A percentile compares a stretch with the other conserved stretches of the same genome.
These are phyloP conservation scores for Troides oblongomaculatus DNA, from an alignment of 2,888 invertebrate genomes.

Conservation along the genomic window DNA sequence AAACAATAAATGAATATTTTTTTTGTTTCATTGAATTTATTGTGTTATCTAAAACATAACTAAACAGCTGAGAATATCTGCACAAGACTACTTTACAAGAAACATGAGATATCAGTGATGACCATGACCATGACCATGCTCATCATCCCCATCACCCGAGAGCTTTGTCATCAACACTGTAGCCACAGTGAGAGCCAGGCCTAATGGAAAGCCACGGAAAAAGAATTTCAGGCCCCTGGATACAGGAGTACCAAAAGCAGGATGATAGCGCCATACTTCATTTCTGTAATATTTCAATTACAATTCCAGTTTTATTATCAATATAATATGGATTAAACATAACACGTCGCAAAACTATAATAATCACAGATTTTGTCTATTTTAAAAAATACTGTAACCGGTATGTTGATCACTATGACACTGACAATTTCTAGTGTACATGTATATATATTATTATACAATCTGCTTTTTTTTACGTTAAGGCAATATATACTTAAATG, in stretches of 20 bases:
- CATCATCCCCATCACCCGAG: conserved; percentile 52
- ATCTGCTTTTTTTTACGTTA: no score
- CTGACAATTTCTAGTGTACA: no score
- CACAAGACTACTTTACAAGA: neutral
- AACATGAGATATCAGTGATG: conserved; percentile 30
- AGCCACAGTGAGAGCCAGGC: conserved; percentile 70
- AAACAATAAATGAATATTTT: no score
- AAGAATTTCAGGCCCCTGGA: conserved; percentile 67
- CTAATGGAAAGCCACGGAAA: conserved; percentile 83
- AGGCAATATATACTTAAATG: neutral
- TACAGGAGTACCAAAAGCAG: conserved; percentile 79
- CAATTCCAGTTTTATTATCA: neutral
- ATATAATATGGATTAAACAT: neutral
- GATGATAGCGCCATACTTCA: conserved; percentile 89
- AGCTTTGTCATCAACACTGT: conserved; percentile 50
- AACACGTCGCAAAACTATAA: neutral
- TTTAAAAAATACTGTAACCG: neutral
- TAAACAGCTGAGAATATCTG: no score
- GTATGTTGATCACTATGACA: no score
- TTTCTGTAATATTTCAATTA: conserved; percentile 75
- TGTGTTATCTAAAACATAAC: no score
- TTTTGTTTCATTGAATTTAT: no score
- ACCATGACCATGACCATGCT: conserved; percentile 64
- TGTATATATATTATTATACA: no score
- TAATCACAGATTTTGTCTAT: neutral